Evolutionary conservation across 2,888 invertebrate species (phyloP).

Genomic region (Nezara viridula): DNA sequence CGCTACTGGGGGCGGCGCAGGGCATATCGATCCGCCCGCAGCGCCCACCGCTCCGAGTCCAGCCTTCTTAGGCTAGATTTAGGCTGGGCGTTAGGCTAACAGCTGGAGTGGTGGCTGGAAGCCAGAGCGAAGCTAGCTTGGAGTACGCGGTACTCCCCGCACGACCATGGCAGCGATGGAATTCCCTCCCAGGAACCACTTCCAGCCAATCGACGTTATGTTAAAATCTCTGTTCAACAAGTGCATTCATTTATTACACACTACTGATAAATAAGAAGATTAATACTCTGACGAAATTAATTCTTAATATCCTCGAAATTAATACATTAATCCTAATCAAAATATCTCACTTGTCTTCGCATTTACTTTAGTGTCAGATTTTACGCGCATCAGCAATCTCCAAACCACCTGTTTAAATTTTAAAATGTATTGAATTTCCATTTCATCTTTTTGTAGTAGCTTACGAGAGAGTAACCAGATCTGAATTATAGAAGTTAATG

Average conservation of each 20-base stretch:
- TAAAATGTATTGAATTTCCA: too few relatives aligned
- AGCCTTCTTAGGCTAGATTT: not conserved
- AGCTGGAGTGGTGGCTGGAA: not conserved
- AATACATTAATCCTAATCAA: too few relatives aligned
- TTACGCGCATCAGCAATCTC: too few relatives aligned
- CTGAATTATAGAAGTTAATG: too few relatives aligned
- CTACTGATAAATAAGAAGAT: not conserved
- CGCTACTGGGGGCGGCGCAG: constrained; percentile 41
- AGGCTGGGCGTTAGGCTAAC: not conserved
- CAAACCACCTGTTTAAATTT: too few relatives aligned
- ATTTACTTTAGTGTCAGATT: too few relatives aligned
- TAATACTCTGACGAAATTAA: too few relatives aligned
- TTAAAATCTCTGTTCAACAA: not conserved
- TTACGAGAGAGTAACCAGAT: too few relatives aligned
- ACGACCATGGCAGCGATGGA: not conserved
- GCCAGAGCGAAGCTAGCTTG: not conserved
- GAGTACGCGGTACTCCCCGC: not conserved
- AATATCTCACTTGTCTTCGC: too few relatives aligned
- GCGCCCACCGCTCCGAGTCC: not conserved
- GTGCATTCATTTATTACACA: not conserved
- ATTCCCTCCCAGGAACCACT: not conserved
- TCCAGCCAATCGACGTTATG: not conserved
- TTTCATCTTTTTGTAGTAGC: too few relatives aligned
- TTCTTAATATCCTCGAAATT: too few relatives aligned
- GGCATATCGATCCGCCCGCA: not conserved